A percentile compares a stretch with the other conserved stretches of the same genome.
These are phyloP conservation scores for Odontamblyopus rebecca DNA, from an alignment of 2,797 vertebrate species.

Conservation along the genomic window DNA sequence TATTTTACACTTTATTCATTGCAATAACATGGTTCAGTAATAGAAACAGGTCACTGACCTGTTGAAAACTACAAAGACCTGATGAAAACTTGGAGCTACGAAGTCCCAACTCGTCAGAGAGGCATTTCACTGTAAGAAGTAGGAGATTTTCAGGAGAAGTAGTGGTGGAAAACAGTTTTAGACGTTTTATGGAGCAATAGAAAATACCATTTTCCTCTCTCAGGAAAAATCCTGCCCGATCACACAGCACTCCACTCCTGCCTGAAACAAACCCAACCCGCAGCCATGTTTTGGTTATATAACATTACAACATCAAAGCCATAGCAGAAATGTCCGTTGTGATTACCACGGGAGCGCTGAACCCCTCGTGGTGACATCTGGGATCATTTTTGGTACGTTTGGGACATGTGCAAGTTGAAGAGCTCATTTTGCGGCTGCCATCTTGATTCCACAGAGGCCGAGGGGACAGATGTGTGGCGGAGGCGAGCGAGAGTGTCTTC, in stretches of 20 bases:
- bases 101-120: no score
- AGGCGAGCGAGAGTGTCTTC: not conserved
- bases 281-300: not conserved
- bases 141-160: no score
- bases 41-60: no score
- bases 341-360: not conserved
- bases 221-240: not conserved
- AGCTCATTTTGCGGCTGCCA: not conserved
- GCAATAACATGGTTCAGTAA: no score
- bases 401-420: slow-evolving; percentile 4
- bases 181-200: not conserved
- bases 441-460: not conserved
- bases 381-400: not conserved
- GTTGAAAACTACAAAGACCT: no score
- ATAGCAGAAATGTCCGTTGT: not conserved
- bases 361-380: not conserved
- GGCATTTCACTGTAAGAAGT: no score
- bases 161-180: no score
- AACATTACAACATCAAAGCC: not conserved
- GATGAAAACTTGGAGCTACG: no score
- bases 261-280: not conserved
- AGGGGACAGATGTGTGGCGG: not conserved
- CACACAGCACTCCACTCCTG: not conserved
- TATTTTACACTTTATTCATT: no score
- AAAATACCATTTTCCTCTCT: not conserved